Base-by-base conservation (phyloP, 2,888 invertebrate species). In the Drosophila engyochracea region DNA sequence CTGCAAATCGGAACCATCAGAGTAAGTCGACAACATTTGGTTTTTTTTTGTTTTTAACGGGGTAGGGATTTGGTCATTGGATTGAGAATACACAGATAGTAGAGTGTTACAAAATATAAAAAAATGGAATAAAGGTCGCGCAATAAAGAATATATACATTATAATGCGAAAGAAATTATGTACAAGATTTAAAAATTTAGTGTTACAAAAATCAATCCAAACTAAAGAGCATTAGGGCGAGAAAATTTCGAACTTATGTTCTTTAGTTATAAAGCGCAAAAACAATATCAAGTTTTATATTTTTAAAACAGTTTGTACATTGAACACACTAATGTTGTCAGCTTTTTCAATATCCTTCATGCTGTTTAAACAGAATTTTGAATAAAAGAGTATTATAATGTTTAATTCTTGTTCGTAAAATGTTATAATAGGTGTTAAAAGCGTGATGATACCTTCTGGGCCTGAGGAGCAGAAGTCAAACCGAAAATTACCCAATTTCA, bases 1-100 rank as follows among this genome's bases (percentile, higher is more conserved):
- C 93, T 93, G 93, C 70, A 91, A 91, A 86, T 91, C 83, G 60
- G 57, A 74, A 75, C 72, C 74, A 67, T 76, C 65, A 73, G 69
- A 71, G 64, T 66, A 65, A 71, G 59, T 54, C 51, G 49, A 64
- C 66, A 51, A 61, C 51, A 39, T 14, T 5, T 57, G 28, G 19
- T 33, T 55, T 6, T 22, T 30, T 65, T 10, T 12, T 19, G 4
- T 10, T 14, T 19, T 30, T 28, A 3, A 25, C 4, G 16, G 16
- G 47, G 22, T 16, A 9, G 4, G 22, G 25, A 0, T 41, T 54
- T 16, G 33, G 47, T 28, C 53, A 55, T 72, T 37, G 51, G 53
- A 65, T 77, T 74, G 55, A 74, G 69, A 61, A 65, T 55, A 79
- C 60, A 76, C 59, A 78, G 44, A 64, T 66, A 70, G 54, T 55